phyloP scores from a whole-genome alignment of 2,113 vertebrate genomes.

The Oreotrochilus melanogaster region DNA sequence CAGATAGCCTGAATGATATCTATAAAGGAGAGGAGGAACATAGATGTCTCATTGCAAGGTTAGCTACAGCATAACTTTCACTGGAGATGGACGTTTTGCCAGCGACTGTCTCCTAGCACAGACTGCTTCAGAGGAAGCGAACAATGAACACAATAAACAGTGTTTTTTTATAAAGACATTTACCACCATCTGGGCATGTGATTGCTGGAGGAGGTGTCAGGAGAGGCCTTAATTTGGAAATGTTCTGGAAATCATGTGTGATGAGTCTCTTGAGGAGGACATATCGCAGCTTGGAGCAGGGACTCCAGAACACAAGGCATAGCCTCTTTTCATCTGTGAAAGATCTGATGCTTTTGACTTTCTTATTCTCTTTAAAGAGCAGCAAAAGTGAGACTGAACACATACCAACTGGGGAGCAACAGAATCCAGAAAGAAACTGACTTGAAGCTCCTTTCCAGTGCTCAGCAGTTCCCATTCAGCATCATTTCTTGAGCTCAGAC shows the following conservation, averaged over 20 bases:
- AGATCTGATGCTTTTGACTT: background rate
- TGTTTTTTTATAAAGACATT: fast-evolving
- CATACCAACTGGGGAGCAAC: background rate
- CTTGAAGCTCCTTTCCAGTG: background rate
- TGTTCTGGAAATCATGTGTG: background rate
- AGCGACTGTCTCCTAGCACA: background rate
- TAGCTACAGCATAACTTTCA: background rate
- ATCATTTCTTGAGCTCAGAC: background rate
- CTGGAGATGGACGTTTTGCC: background rate
- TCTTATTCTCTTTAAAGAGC: background rate
- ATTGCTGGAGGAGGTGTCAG: background rate
- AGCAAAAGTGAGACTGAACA: background rate
- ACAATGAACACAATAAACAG: background rate
- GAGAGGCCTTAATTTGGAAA: background rate
- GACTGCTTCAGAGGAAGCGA: background rate
- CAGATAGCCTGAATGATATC: background rate
- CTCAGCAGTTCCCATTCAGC: background rate
- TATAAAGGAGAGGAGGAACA: background rate
- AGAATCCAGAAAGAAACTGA: background rate
- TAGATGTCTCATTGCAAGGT: background rate
- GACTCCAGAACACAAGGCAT: background rate
- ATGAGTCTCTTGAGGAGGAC: background rate
- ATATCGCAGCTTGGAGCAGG: background rate
- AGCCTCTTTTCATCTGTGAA: background rate
- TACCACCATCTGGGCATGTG: background rate